These are phyloP conservation scores for Eptatretus burgeri DNA, from an alignment of 2,113 vertebrate genomes.

Conservation along the genomic window DNA sequence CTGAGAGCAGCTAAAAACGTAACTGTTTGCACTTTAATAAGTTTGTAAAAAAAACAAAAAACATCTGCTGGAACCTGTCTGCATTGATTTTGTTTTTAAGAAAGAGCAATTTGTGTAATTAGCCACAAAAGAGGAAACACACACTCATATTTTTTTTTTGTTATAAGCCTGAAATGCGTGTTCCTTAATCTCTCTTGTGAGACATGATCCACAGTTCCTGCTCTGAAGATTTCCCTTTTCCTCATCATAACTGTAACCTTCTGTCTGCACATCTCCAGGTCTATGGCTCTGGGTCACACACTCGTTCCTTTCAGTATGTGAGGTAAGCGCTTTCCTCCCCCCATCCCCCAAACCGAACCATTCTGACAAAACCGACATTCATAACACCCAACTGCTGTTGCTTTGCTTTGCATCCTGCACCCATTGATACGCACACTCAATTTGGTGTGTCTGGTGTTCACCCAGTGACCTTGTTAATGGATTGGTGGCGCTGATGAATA, in stretches of 20 bases:
- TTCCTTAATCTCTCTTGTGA: too few species aligned
- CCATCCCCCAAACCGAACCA: neutral
- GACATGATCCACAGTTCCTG: too few species aligned
- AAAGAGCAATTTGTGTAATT: too few species aligned
- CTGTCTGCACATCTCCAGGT: conserved; percentile 24
- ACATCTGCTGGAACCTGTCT: too few species aligned
- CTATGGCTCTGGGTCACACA: conserved; percentile 72
- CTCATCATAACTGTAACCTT: conserved; percentile 7
- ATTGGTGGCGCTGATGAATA: conserved; percentile 84
- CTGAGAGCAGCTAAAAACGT: too few species aligned
- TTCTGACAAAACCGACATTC: neutral
- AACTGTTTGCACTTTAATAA: too few species aligned
- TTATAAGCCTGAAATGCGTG: too few species aligned
- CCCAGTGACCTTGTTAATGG: conserved; percentile 76
- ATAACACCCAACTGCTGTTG: conserved; percentile 8
- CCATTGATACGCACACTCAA: conserved; percentile 8
- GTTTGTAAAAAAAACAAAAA: too few species aligned
- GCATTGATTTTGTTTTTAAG: too few species aligned
- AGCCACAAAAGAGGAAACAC: too few species aligned
- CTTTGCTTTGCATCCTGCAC: conserved; percentile 12
- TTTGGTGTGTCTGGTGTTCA: conserved; percentile 12
- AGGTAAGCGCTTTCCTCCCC: conserved; percentile 27
- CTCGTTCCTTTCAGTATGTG: conserved; percentile 86
- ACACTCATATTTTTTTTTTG: too few species aligned
- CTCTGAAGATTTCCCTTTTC: neutral